Base-by-base conservation (phyloP, 2,888 invertebrate genomes). In the Carabus problematicus region DNA sequence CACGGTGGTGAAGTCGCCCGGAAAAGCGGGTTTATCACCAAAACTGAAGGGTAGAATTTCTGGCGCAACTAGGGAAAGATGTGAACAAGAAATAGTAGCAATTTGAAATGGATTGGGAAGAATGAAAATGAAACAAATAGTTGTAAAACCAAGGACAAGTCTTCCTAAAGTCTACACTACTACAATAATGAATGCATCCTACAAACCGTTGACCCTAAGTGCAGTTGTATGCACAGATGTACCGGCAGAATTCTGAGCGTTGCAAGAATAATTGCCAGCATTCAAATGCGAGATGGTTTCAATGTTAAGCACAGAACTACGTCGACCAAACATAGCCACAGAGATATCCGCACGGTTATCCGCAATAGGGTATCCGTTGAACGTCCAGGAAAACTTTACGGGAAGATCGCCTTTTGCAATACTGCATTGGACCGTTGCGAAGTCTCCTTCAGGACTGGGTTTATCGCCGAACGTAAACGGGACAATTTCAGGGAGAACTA, bases 41-140 rank as follows among this genome's bases (percentile, higher is more conserved):
- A 90, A 88, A 74, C 86, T 85, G 79, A 90, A 87, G 56, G 88
- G 89, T 75, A 86, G 84, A 76, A 90, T 88, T 83, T 89, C 89
- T 71, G 90, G 89, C 74, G 87, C 85, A 79, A 89, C 89, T 90
- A 83, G 74, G 79, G 54, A 54, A 16, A 16, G 8, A 18, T 18
- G 16, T 11, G 11, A 3, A 7, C 16, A 7, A 47, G 12, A 14
- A 47, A n/a, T 8, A 47, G 47, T 6, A 3, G 29, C 2, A 6
- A 6, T 29, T 29, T 29, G 3, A 29, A 11, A 14, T 14, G 16
- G 40, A 9, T 9, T 14, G 12, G 11, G n/a, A 42, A n/a, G 18
- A 54, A 40, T n/a, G n/a, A n/a, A n/a, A n/a, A n/a, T n/a, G n/a
- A n/a, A n/a, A n/a, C n/a, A 43, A 16, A 43, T 11, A 19, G 16